These are phyloP conservation scores for Sebastes cheni DNA, from an alignment of 2,797 vertebrate species.

Conservation along the genomic window DNA sequence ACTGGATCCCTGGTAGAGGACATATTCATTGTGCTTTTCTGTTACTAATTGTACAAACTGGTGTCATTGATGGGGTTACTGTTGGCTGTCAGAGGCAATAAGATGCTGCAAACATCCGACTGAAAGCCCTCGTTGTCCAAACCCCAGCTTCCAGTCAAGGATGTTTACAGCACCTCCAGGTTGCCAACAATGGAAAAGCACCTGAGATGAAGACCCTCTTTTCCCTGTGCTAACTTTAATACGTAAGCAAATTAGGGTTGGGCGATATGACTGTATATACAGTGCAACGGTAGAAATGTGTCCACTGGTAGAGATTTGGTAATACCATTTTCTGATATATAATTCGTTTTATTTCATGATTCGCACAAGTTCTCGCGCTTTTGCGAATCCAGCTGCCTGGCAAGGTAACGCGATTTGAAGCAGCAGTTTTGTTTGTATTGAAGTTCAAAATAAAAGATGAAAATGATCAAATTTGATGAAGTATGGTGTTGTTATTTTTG, in stretches of 20 bases:
- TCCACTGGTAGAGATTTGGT: too few relatives aligned
- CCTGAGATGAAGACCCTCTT: background rate
- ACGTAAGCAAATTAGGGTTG: background rate
- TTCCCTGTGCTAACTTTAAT: background rate
- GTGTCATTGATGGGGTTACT: background rate
- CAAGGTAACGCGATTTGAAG: too few relatives aligned
- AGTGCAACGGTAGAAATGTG: too few relatives aligned
- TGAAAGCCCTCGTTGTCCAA: constrained; percentile 92
- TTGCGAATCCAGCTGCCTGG: too few relatives aligned
- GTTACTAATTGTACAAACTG: background rate
- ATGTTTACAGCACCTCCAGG: constrained; percentile 95
- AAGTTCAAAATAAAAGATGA: too few relatives aligned
- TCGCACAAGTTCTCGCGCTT: background rate
- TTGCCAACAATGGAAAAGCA: constrained; percentile 67
- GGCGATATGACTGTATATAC: too few relatives aligned
- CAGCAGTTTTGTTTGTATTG: too few relatives aligned
- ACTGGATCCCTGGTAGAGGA: background rate
- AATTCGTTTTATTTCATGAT: too few relatives aligned
- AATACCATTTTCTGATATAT: too few relatives aligned
- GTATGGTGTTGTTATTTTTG: too few relatives aligned
- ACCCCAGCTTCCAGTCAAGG: constrained; percentile 99
- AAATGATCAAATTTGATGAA: too few relatives aligned
- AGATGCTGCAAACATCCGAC: constrained; percentile 99
- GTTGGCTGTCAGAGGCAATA: constrained; percentile 83
- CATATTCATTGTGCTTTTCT: background rate